Evolutionary conservation across 2,888 invertebrate genomes (phyloP).

Genomic region (Cephus pygmeus): DNA sequence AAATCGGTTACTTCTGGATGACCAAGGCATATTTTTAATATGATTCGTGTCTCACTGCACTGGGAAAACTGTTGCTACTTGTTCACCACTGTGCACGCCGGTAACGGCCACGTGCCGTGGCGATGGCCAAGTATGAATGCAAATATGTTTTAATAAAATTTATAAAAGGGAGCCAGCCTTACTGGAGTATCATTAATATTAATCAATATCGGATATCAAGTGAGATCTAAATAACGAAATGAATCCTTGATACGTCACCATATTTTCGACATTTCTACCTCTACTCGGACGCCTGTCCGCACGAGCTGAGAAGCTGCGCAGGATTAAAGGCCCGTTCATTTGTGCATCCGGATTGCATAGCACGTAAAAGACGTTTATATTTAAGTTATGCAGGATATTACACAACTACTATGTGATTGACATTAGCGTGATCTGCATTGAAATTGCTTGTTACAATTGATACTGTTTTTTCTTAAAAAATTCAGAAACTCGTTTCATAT

Average conservation of each 20-base stretch:
- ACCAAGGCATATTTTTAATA: background rate
- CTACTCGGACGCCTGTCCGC: background rate
- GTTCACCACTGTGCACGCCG: background rate
- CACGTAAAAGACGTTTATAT: background rate
- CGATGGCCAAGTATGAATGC: background rate
- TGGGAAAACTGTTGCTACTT: background rate
- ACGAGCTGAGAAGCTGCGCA: background rate
- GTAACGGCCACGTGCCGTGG: background rate
- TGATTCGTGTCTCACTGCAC: background rate
- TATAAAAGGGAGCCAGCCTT: background rate
- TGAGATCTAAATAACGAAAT: background rate
- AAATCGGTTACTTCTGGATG: background rate
- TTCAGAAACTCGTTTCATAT: background rate
- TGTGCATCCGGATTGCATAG: background rate
- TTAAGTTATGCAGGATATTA: background rate
- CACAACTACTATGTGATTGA: background rate
- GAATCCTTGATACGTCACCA: background rate
- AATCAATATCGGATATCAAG: background rate
- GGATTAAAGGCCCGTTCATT: background rate
- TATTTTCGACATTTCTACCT: background rate
- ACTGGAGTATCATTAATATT: background rate
- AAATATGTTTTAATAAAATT: background rate
- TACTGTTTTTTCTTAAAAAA: background rate
- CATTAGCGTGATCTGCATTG: background rate
- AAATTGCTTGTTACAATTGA: background rate